Evolutionary conservation across 1,140 invertebrate species (phyloP).

Genomic region (Mycetomoellerius zeteki): DNA sequence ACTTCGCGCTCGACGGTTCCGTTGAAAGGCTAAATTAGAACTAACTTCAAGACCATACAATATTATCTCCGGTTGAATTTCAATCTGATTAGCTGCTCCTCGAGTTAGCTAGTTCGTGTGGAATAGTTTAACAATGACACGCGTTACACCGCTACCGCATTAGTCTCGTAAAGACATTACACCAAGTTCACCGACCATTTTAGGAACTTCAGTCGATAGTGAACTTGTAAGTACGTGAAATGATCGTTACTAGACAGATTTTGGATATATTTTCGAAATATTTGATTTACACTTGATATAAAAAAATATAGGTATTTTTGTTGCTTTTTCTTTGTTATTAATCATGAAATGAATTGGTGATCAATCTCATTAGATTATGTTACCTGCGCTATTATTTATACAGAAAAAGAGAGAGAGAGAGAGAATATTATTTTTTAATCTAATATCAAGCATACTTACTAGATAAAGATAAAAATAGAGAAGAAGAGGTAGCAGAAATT

Average conservation of each 20-base stretch:
- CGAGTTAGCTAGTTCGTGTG: conserved; percentile 54
- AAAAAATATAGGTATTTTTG: not conserved
- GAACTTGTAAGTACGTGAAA: conserved; percentile 32
- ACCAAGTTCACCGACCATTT: conserved; percentile 52
- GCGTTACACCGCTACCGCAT: conserved; percentile 52
- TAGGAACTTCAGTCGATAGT: conserved; percentile 39
- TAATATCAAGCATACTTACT: not conserved
- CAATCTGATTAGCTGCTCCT: conserved; percentile 53
- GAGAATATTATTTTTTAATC: not conserved
- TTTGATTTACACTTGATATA: not conserved
- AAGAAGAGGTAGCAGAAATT: no score
- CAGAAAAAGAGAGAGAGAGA: not conserved
- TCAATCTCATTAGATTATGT: not conserved
- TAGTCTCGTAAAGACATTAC: conserved; percentile 62
- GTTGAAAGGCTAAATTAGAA: conserved; percentile 51
- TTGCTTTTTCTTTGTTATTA: not conserved
- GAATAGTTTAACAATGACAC: conserved; percentile 64
- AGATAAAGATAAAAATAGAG: not conserved
- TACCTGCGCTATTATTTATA: not conserved
- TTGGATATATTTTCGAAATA: not conserved
- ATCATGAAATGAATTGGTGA: not conserved
- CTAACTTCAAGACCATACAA: conserved; percentile 48
- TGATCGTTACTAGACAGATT: conserved; percentile 15
- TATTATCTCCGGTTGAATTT: conserved; percentile 64
- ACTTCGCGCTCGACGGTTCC: not conserved